A percentile compares a stretch with the other conserved stretches of the same genome.
Conservation (phyloP, 2,797 vertebrate genomes). For the Todus mexicanus region DNA sequence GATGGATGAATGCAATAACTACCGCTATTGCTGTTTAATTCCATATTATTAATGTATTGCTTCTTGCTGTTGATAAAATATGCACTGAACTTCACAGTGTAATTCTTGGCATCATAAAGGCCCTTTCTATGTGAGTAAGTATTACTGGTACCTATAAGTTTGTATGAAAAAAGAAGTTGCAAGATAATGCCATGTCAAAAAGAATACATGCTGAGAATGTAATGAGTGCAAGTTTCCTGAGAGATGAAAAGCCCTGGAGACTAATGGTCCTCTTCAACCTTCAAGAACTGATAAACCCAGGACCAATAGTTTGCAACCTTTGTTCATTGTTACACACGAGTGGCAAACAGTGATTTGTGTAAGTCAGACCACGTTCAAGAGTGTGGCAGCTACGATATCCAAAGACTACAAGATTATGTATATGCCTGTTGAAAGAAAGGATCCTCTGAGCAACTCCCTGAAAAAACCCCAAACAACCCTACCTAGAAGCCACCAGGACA, state of each 20-base stretch:
- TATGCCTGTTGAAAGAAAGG: neutral
- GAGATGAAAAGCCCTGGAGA: neutral
- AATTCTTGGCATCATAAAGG: neutral
- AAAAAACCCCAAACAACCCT: neutral
- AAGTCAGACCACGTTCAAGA: neutral
- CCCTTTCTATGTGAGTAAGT: neutral
- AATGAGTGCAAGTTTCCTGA: neutral
- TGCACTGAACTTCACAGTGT: neutral
- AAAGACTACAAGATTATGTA: neutral
- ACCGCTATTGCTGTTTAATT: neutral
- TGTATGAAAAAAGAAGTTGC: neutral
- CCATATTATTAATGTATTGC: neutral
- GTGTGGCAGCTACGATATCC: neutral
- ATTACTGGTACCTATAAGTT: neutral
- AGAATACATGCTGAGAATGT: neutral
- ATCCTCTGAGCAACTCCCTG: neutral
- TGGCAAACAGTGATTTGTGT: neutral
- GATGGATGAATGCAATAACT: neutral
- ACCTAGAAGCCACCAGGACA: neutral
- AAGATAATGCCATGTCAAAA: neutral
- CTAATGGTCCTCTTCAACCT: neutral
- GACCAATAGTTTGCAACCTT: neutral
- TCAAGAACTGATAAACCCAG: neutral
- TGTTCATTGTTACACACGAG: neutral
- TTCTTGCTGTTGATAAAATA: neutral